Conservation (phyloP, 2,797 vertebrate genomes). For the Amphiprion clarkii region DNA sequence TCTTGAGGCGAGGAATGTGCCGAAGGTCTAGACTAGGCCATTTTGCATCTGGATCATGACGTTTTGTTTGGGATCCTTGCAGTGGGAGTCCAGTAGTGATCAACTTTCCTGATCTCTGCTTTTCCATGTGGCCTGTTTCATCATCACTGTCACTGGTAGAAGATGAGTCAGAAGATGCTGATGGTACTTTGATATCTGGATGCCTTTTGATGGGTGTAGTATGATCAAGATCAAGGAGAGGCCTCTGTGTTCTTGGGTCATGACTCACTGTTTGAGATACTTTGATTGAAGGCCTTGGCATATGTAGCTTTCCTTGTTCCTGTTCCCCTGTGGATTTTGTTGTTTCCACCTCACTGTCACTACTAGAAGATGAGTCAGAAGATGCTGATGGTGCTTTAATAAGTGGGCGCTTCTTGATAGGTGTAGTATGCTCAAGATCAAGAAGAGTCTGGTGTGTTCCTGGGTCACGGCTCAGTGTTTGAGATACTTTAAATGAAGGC, state of each 20-base stretch:
- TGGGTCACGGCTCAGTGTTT: not conserved
- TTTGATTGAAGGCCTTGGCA: not conserved
- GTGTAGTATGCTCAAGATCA: not conserved
- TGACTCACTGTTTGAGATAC: not conserved
- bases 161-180: conserved; percentile 31
- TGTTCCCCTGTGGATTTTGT: too few relatives aligned
- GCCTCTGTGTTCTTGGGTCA: not conserved
- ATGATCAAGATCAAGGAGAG: too few relatives aligned
- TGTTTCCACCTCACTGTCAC: too few relatives aligned
- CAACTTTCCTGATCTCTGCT: not conserved
- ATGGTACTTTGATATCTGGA: conserved; percentile 42
- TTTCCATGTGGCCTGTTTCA: not conserved
- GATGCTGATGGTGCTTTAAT: conserved; percentile 27
- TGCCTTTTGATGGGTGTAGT: conserved; percentile 22
- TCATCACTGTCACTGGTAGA: conserved; percentile 55
- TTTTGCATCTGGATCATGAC: not conserved
- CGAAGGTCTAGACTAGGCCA: conserved; percentile 25
- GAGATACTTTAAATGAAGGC: too few relatives aligned
- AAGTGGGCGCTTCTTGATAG: conserved; percentile 46
- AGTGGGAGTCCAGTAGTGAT: rapidly evolving
- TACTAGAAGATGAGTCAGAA: not conserved
- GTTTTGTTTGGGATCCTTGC: not conserved
- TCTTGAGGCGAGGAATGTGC: conserved; percentile 24
- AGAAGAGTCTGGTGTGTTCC: conserved; percentile 15
- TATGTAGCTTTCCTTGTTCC: too few relatives aligned